A percentile compares a stretch with the other conserved stretches of the same genome.
phyloP scores from a whole-genome alignment of 1,140 invertebrate genomes.

The Dolichoris vasculosae region DNA sequence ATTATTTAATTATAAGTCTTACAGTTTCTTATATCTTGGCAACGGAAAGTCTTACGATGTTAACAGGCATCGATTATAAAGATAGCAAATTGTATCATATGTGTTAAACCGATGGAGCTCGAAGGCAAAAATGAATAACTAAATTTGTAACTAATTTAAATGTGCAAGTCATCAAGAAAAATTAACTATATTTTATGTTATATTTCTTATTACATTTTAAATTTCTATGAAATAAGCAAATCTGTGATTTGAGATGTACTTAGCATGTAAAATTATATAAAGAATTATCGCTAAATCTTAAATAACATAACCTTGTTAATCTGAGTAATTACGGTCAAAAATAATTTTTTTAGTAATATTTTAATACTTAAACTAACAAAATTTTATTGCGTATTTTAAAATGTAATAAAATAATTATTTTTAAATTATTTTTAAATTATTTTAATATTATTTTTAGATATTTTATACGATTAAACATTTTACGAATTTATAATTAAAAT shows the following conservation, averaged over 20 bases:
- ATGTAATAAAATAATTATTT: not conserved
- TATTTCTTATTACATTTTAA: not conserved
- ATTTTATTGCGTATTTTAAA: not conserved
- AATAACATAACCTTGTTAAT: not conserved
- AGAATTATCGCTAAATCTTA: not conserved
- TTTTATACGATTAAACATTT: too few relatives aligned
- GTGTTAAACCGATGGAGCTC: not conserved
- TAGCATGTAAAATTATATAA: not conserved
- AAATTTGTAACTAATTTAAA: not conserved
- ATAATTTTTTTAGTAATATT: not conserved
- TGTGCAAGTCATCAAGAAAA: not conserved
- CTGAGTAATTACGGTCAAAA: not conserved
- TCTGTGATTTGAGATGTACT: not conserved
- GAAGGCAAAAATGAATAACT: not conserved
- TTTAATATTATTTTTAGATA: too few relatives aligned
- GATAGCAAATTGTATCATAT: not conserved
- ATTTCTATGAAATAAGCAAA: not conserved
- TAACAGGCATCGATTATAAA: not conserved
- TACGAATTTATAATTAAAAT: too few relatives aligned
- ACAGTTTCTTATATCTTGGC: not conserved
- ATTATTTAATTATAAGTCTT: too few relatives aligned
- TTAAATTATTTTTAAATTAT: too few relatives aligned
- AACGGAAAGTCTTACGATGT: not conserved
- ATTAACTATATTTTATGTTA: not conserved
- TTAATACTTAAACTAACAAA: not conserved